Percentiles rank a stretch among this genome's conserved stretches.
phyloP scores from a whole-genome alignment of 1,140 invertebrate genomes.

The Pseudomyrmex gracilis region DNA sequence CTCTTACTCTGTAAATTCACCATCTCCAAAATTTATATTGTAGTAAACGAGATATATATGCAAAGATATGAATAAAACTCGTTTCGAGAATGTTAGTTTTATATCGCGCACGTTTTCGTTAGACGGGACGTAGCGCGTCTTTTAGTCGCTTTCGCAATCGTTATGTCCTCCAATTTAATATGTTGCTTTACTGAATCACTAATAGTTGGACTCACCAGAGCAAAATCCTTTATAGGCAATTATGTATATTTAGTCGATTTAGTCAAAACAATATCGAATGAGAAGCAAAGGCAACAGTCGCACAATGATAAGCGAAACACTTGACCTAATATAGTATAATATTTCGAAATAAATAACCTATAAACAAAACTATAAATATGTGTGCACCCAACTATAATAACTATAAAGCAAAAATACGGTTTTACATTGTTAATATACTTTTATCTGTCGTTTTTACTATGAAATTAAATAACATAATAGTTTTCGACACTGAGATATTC shows the following conservation, averaged over 20 bases:
- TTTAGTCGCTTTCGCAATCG: constrained; percentile 20
- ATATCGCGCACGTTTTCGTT: background rate
- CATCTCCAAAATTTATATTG: background rate
- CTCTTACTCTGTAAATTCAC: constrained; percentile 4
- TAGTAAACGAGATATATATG: background rate
- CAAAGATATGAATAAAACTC: background rate
- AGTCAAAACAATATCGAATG: background rate
- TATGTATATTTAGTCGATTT: constrained; percentile 20
- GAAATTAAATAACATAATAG: no score
- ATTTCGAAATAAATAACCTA: background rate
- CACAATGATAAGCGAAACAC: background rate
- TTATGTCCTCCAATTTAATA: background rate
- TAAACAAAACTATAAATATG: no score
- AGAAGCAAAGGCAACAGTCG: background rate
- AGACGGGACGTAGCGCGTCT: constrained; percentile 33
- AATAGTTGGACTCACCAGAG: background rate
- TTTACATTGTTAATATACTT: no score
- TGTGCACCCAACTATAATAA: no score
- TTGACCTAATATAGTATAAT: background rate
- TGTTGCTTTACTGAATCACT: constrained; percentile 1
- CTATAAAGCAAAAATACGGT: no score
- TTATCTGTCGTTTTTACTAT: no score
- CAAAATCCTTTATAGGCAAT: constrained; percentile 26
- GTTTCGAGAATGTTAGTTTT: background rate
- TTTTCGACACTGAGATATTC: no score